Conservation (phyloP, 2,797 vertebrate species). For the Heterohyrax brucei region DNA sequence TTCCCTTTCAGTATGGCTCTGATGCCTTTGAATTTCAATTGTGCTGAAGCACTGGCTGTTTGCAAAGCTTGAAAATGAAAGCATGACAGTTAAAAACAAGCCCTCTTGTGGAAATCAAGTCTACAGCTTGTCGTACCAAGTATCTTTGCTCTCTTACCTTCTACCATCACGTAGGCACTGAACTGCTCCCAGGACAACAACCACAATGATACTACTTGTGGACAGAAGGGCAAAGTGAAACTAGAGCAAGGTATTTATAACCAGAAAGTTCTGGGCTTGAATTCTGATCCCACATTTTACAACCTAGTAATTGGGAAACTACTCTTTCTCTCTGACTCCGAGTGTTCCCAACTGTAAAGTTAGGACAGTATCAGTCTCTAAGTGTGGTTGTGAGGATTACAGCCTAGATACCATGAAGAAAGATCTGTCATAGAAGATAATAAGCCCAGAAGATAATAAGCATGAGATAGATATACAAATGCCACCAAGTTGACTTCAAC, state of each 20-base stretch:
- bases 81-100: background rate
- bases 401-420: background rate
- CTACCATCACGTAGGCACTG: background rate
- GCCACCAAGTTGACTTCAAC: no score
- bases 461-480: no score
- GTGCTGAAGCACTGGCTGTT: background rate
- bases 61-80: background rate
- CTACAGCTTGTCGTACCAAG: background rate
- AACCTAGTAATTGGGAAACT: background rate
- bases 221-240: background rate
- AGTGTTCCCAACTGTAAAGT: background rate
- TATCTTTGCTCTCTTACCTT: background rate
- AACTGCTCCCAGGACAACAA: background rate
- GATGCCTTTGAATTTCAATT: background rate
- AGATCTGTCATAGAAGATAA: background rate
- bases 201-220: background rate
- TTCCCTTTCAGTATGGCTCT: conserved; percentile 28
- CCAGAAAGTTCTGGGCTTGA: background rate
- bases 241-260: background rate
- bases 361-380: no score
- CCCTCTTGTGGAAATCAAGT: background rate
- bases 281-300: background rate
- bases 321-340: background rate
- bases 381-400: background rate
- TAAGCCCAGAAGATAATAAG: background rate